Percentiles rank a stretch among this genome's conserved stretches.
Conservation (phyloP, 2,113 vertebrate genomes). For the Sigmodon hispidus region DNA sequence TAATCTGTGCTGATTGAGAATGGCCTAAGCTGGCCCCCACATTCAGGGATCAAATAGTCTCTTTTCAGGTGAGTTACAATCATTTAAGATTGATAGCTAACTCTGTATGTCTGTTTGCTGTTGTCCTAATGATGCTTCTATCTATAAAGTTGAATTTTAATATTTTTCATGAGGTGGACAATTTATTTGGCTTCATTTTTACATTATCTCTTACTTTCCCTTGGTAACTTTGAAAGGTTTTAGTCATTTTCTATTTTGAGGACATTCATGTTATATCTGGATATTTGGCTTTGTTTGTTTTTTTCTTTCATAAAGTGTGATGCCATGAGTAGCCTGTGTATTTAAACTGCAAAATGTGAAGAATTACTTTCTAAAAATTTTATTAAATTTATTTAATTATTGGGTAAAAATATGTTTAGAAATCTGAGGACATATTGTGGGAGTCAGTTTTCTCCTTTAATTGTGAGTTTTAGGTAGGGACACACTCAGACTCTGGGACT, state of each 20-base stretch:
- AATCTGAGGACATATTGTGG: neutral
- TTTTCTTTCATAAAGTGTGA: neutral
- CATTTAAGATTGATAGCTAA: neutral
- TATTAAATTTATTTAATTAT: neutral
- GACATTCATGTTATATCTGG: neutral
- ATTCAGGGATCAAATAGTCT: neutral
- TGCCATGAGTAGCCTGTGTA: neutral
- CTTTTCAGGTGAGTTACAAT: neutral
- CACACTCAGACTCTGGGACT: neutral
- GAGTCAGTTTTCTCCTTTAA: neutral
- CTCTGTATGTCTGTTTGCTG: neutral
- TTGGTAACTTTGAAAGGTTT: neutral
- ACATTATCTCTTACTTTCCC: neutral
- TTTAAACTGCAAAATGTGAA: neutral
- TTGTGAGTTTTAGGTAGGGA: neutral
- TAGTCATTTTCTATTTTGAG: neutral
- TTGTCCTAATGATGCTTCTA: rapidly evolving
- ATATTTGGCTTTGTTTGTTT: neutral
- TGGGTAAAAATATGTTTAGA: neutral
- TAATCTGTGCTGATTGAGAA: neutral
- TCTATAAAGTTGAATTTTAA: neutral
- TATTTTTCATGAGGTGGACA: neutral
- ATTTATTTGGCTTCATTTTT: neutral
- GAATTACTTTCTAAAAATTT: neutral
- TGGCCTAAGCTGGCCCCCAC: neutral